These are phyloP conservation scores for Drusus annulatus DNA, from an alignment of 1,140 invertebrate species.

Conservation along the genomic window DNA sequence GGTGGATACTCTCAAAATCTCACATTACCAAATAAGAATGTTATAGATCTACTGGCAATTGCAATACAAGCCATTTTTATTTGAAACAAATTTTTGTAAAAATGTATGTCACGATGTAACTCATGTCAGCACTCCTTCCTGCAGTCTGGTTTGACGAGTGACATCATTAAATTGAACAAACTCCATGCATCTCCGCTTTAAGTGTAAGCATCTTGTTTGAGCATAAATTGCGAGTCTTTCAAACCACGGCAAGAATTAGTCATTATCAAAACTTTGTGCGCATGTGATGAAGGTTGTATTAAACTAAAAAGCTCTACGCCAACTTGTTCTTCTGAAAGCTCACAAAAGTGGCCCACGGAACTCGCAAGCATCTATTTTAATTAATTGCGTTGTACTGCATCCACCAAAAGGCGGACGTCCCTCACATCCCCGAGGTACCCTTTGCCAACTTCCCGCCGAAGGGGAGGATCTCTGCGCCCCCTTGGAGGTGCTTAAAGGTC, in stretches of 20 bases:
- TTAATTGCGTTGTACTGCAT: slow-evolving; percentile 58
- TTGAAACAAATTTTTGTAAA: no score
- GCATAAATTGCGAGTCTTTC: background rate
- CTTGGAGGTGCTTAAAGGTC: slow-evolving; percentile 56
- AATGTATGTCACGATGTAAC: no score
- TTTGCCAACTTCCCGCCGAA: slow-evolving; percentile 54
- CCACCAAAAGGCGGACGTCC: slow-evolving; percentile 56
- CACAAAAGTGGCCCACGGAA: background rate
- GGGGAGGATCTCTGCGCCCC: slow-evolving; percentile 29
- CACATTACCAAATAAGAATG: no score
- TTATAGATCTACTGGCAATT: no score
- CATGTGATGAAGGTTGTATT: slow-evolving; percentile 20
- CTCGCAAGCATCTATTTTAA: slow-evolving; percentile 57
- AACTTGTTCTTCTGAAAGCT: slow-evolving; percentile 27
- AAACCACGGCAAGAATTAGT: slow-evolving; percentile 4
- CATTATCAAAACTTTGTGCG: background rate
- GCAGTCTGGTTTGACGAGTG: background rate
- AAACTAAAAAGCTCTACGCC: slow-evolving; percentile 25
- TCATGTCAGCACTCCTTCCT: background rate
- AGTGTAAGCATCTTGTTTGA: background rate
- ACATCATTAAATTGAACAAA: no score
- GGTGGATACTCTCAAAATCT: no score
- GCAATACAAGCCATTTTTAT: no score
- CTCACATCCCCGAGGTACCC: slow-evolving; percentile 54
- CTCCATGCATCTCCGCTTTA: no score